Conservation (phyloP, 2,797 vertebrate species). For the Eulemur mongoz region DNA sequence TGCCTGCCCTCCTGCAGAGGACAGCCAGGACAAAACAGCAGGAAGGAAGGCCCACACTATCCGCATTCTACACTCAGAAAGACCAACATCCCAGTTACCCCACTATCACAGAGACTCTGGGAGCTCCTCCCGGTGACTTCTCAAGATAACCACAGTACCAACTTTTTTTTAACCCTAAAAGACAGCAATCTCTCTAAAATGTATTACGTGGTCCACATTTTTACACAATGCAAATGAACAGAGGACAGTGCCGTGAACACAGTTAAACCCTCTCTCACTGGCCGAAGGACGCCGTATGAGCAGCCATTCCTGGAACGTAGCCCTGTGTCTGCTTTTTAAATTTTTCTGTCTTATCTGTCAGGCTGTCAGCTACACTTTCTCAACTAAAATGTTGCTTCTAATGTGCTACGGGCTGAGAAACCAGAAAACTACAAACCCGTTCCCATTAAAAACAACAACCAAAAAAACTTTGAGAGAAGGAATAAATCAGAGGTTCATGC, state of each 20-base stretch:
- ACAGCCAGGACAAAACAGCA: background rate
- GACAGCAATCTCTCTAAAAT: background rate
- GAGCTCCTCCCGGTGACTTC: background rate
- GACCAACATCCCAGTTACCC: rapidly evolving
- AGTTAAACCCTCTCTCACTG: background rate
- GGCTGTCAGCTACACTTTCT: background rate
- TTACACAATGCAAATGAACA: background rate
- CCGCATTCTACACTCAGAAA: background rate
- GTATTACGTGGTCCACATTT: background rate
- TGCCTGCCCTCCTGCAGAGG: background rate
- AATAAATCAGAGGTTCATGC: background rate
- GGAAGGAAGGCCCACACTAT: rapidly evolving
- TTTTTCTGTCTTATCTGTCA: background rate
- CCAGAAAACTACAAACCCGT: background rate
- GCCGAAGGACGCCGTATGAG: rapidly evolving
- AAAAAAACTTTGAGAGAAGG: background rate
- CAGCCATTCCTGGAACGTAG: rapidly evolving
- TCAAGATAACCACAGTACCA: background rate
- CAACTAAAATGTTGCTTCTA: background rate
- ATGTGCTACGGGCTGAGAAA: background rate
- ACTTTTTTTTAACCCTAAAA: background rate
- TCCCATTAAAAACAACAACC: background rate
- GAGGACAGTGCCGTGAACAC: background rate
- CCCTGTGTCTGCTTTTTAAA: background rate
- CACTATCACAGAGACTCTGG: rapidly evolving